Evolutionary conservation across 2,113 vertebrate genomes (phyloP).

Genomic region (Lampris megalopsis): DNA sequence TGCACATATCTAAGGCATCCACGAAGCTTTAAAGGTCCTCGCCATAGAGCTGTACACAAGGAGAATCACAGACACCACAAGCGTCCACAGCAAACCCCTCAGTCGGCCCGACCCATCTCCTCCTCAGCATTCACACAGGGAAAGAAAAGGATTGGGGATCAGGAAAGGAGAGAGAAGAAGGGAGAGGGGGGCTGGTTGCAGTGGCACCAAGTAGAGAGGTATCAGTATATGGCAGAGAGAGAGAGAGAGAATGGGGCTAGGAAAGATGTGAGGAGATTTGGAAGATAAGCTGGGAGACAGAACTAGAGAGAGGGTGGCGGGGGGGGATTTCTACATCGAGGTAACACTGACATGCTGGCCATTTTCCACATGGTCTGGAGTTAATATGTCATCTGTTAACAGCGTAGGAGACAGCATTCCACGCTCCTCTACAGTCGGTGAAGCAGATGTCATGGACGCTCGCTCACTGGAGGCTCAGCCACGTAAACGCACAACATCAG

Average conservation of each 20-base stretch:
- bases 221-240: no score
- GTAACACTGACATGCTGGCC: slow-evolving; percentile 53
- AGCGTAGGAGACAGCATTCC: slow-evolving; percentile 66
- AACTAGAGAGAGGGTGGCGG: slow-evolving; percentile 28
- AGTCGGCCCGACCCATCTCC: slow-evolving; percentile 5
- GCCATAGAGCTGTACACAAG: slow-evolving; percentile 24
- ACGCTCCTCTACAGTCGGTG: slow-evolving; percentile 64
- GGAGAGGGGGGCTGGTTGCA: slow-evolving; percentile 44
- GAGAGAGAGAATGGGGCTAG: slow-evolving; percentile 44
- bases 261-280: slow-evolving; percentile 35
- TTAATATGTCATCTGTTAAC: slow-evolving; percentile 74
- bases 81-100: slow-evolving; percentile 20
- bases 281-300: not conserved
- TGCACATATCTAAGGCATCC: slow-evolving; percentile 56
- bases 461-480: slow-evolving; percentile 45
- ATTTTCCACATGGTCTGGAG: slow-evolving; percentile 54
- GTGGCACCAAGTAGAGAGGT: slow-evolving; percentile 53
- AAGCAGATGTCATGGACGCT: slow-evolving; percentile 71
- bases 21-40: slow-evolving; percentile 16
- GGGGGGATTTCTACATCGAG: slow-evolving; percentile 42
- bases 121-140: not conserved
- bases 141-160: slow-evolving; percentile 8
- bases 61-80: slow-evolving; percentile 13
- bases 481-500: no score
- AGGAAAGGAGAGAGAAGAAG: slow-evolving; percentile 27